Percentiles rank a stretch among this genome's conserved stretches.
phyloP scores from a whole-genome alignment of 2,888 invertebrate genomes.

The Melinaea marsaeus region DNA sequence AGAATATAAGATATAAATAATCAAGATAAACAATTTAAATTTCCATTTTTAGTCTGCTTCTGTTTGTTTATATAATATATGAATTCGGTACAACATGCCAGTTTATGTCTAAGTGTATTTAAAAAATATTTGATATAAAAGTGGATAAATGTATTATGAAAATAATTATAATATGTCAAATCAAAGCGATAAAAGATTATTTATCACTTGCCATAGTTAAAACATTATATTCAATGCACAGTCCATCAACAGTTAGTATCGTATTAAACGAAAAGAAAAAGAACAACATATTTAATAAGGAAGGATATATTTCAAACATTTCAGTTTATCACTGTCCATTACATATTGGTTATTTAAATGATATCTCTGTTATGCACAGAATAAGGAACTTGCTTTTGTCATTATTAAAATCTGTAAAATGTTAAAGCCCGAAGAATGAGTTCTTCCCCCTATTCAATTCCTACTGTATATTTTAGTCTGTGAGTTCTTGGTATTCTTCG shows the following conservation, averaged over 20 bases:
- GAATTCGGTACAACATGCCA: too few species aligned
- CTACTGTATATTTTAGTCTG: conserved; percentile 22
- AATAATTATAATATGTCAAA: conserved; percentile 25
- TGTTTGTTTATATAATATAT: too few species aligned
- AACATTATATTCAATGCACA: not conserved
- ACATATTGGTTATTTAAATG: too few species aligned
- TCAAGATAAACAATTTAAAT: not conserved
- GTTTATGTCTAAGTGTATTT: too few species aligned
- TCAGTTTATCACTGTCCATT: too few species aligned
- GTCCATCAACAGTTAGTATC: not conserved
- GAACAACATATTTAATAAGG: too few species aligned
- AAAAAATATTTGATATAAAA: too few species aligned
- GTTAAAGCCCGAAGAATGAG: not conserved
- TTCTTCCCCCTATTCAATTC: not conserved
- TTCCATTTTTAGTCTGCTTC: not conserved
- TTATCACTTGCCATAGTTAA: conserved; percentile 37
- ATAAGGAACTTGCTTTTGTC: too few species aligned
- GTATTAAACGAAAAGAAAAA: too few species aligned
- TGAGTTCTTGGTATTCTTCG: conserved; percentile 39
- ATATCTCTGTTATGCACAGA: not conserved
- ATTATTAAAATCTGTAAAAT: not conserved
- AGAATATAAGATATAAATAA: not conserved
- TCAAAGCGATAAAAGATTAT: conserved; percentile 50
- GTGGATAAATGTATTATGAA: too few species aligned
- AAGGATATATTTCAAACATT: too few species aligned